A percentile compares a stretch with the other conserved stretches of the same genome.
phyloP scores from a whole-genome alignment of 2,113 vertebrate species.

The Eclectus roratus region DNA sequence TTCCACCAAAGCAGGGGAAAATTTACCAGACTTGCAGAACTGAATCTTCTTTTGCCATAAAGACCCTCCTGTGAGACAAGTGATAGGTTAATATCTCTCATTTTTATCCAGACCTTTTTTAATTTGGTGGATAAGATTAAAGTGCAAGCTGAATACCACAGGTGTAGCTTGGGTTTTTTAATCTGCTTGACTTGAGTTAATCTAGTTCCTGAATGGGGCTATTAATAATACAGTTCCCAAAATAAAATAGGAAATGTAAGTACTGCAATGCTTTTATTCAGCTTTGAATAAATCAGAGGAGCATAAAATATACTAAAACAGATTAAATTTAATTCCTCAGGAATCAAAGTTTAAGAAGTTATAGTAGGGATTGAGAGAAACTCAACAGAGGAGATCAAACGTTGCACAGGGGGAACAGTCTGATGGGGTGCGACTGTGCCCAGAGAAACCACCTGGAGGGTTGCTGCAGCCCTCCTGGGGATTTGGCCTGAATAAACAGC shows the following conservation, averaged over 20 bases:
- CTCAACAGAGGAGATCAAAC: not conserved
- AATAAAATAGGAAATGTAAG: not conserved
- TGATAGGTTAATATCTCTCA: slow-evolving; percentile 30
- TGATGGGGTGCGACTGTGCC: fast-evolving
- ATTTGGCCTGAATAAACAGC: not conserved
- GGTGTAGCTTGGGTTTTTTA: slow-evolving; percentile 25
- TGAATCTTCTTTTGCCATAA: not conserved
- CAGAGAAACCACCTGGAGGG: not conserved
- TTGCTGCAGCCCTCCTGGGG: not conserved
- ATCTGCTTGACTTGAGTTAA: slow-evolving; percentile 42
- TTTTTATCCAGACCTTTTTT: slow-evolving; percentile 27
- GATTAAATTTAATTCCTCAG: slow-evolving; percentile 52
- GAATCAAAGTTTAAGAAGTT: slow-evolving; percentile 14
- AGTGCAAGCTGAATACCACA: not conserved
- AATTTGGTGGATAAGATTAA: slow-evolving; percentile 48
- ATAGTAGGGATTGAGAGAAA: not conserved
- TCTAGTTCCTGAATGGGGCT: slow-evolving; percentile 26
- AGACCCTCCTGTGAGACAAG: not conserved
- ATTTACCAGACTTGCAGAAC: not conserved
- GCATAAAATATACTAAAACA: slow-evolving; percentile 38
- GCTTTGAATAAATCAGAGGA: not conserved
- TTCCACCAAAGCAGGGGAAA: not conserved
- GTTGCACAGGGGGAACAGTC: not conserved
- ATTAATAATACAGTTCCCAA: not conserved
- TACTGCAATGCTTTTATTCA: slow-evolving; percentile 39